Conservation (phyloP, 2,888 invertebrate species). For the Tortrix viridana region DNA sequence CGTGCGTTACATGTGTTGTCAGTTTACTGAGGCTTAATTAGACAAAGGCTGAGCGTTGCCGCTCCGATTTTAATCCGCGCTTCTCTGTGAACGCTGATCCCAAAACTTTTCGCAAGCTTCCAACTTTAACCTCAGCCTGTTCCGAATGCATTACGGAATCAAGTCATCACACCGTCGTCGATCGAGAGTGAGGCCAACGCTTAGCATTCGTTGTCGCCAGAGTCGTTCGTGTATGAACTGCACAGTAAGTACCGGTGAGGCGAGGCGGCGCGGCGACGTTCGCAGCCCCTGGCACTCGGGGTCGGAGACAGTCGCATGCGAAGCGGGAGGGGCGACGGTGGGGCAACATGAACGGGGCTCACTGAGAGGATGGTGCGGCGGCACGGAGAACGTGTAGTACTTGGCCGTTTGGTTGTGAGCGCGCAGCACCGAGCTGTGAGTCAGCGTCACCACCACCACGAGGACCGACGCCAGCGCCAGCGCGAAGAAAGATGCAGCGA, state of each 20-base stretch:
- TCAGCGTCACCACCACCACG: constrained; percentile 91
- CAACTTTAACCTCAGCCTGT: constrained; percentile 25
- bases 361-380: constrained; percentile 85
- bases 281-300: constrained; percentile 82
- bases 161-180: constrained; percentile 3
- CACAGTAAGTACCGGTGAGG: constrained; percentile 73
- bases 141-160: constrained; percentile 22
- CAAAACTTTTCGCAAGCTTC: constrained; percentile 34
- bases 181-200: constrained; percentile 46
- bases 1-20: constrained; percentile 73
- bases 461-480: constrained; percentile 89
- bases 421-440: constrained; percentile 87
- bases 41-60: constrained; percentile 62
- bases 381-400: constrained; percentile 86
- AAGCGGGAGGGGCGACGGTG: constrained; percentile 84
- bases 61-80: constrained; percentile 38
- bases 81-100: constrained; percentile 32
- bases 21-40: constrained; percentile 60
- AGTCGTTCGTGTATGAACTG: constrained; percentile 57
- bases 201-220: constrained; percentile 55
- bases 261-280: constrained; percentile 71
- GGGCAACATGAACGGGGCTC: constrained; percentile 85
- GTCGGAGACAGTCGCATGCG: constrained; percentile 84
- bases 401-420: constrained; percentile 87
- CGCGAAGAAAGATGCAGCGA: constrained; percentile 89